Conservation (phyloP, 35 echinoderm and acorn worm species). For the Anneissia japonica region DNA sequence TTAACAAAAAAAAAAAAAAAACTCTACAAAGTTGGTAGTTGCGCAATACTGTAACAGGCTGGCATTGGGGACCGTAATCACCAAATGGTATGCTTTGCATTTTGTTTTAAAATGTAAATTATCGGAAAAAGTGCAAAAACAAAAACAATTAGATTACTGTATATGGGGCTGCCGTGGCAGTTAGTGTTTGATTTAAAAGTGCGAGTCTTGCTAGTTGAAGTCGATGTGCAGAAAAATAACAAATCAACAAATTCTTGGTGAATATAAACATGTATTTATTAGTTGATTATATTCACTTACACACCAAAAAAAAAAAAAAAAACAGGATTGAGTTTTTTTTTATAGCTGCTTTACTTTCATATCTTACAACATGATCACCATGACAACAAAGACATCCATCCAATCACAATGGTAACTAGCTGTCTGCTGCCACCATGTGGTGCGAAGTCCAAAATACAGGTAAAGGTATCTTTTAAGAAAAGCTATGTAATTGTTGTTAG, state of each 20-base stretch:
- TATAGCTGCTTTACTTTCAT: not conserved
- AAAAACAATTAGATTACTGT: too few species aligned
- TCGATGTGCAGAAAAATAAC: not conserved
- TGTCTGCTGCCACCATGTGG: not conserved
- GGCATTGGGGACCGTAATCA: too few species aligned
- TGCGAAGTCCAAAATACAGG: not conserved
- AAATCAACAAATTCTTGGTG: not conserved
- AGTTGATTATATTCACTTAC: not conserved
- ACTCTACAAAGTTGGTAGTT: too few species aligned
- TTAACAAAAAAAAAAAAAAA: too few species aligned
- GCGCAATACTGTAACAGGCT: too few species aligned
- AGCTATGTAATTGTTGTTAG: not conserved
- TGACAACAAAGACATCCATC: not conserved
- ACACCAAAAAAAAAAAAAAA: not conserved
- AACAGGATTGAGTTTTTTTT: not conserved
- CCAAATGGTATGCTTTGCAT: too few species aligned
- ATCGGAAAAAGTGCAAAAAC: too few species aligned
- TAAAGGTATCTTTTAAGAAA: too few species aligned
- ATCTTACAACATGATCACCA: not conserved
- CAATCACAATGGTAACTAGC: not conserved
- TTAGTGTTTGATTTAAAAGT: too few species aligned
- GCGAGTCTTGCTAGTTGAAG: too few species aligned
- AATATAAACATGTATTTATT: conserved; percentile 3
- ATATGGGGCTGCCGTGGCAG: too few species aligned
- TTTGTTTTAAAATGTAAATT: too few species aligned